These are phyloP conservation scores for Notarius lentiginosus DNA, from an alignment of 2,113 vertebrate genomes.

Conservation along the genomic window DNA sequence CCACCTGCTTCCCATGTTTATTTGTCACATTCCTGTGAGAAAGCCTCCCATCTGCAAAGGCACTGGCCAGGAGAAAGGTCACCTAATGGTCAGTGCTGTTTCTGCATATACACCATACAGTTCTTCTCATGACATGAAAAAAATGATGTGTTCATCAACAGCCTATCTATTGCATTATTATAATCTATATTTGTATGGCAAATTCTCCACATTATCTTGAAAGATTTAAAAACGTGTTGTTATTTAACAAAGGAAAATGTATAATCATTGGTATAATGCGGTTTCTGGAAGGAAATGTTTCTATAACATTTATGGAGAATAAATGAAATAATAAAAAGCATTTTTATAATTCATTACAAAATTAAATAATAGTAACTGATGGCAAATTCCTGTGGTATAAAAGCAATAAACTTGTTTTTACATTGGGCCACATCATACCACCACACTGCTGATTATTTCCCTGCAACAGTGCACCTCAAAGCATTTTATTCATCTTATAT, in stretches of 20 bases:
- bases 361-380: too few relatives aligned
- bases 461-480: not conserved
- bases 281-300: not conserved
- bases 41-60: slow-evolving; percentile 42
- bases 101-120: not conserved
- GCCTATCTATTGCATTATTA: not conserved
- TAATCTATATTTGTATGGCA: not conserved
- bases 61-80: not conserved
- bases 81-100: not conserved
- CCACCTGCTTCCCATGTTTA: slow-evolving; percentile 50
- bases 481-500: not conserved
- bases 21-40: slow-evolving; percentile 44
- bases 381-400: too few relatives aligned
- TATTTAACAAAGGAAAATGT: not conserved
- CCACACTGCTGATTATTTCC: too few relatives aligned
- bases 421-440: too few relatives aligned
- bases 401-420: too few relatives aligned
- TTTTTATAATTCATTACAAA: too few relatives aligned
- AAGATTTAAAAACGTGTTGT: not conserved
- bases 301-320: not conserved
- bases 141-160: not conserved
- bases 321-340: too few relatives aligned
- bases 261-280: not conserved
- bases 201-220: not conserved
- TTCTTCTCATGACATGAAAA: not conserved